phyloP scores from a whole-genome alignment of 2,113 vertebrate species.

The Oophaga pumilio region DNA sequence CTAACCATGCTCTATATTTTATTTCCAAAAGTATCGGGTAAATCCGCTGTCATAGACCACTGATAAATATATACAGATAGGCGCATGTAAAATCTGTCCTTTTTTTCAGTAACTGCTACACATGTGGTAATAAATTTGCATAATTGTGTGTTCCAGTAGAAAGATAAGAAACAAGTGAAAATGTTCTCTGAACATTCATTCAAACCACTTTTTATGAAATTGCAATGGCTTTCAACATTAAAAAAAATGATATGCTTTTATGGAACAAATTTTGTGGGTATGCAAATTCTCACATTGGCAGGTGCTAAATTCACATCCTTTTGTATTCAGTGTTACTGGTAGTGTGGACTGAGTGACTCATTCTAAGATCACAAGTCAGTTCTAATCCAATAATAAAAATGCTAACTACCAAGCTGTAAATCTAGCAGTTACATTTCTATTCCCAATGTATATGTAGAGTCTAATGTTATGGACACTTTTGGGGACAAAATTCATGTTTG shows the following conservation, averaged over 20 bases:
- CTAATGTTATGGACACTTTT: too few relatives aligned
- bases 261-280: conserved; percentile 41
- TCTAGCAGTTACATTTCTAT: not conserved
- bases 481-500: too few relatives aligned
- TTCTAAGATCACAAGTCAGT: not conserved
- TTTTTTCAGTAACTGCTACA: not conserved
- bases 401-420: not conserved
- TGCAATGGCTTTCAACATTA: not conserved
- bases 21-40: not conserved
- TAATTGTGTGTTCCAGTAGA: not conserved
- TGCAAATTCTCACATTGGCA: conserved; percentile 3
- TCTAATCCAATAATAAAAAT: not conserved
- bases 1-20: not conserved
- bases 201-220: not conserved
- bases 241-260: not conserved
- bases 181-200: not conserved
- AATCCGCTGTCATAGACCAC: not conserved
- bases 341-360: conserved; percentile 7
- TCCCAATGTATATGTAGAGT: not conserved
- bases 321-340: not conserved
- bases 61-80: not conserved
- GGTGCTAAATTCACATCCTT: conserved; percentile 5
- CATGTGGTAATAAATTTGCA: not conserved
- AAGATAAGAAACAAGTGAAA: not conserved
- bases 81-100: not conserved